These are phyloP conservation scores for Lates japonicus DNA, from an alignment of 2,797 vertebrate species.

Conservation along the genomic window DNA sequence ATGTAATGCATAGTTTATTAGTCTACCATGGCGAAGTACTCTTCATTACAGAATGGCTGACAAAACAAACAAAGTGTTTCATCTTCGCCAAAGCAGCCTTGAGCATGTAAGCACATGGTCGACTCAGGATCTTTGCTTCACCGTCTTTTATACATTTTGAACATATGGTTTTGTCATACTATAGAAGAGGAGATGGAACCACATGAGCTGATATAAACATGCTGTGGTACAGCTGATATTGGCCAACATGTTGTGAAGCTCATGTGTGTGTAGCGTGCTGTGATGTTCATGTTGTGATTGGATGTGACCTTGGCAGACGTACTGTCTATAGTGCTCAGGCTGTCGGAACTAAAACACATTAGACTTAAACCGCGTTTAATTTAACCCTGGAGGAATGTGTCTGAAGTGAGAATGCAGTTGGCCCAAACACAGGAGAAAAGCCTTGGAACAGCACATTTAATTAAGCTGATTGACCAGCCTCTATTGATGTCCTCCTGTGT, in stretches of 20 bases:
- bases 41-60: constrained; percentile 6
- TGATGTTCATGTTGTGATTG: background rate
- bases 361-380: constrained; percentile 30
- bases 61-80: background rate
- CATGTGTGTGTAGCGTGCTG: too few species aligned
- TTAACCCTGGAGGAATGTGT: constrained; percentile 31
- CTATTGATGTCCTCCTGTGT: constrained; percentile 16
- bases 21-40: background rate
- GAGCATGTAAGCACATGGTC: too few species aligned
- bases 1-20: background rate
- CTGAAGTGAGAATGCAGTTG: constrained; percentile 24
- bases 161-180: background rate
- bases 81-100: background rate
- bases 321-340: constrained; percentile 9
- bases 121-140: background rate
- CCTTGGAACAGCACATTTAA: constrained; percentile 36
- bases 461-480: constrained; percentile 42
- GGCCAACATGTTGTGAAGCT: constrained; percentile 2
- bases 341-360: constrained; percentile 38
- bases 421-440: constrained; percentile 24
- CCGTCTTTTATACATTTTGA: background rate
- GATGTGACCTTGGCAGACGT: constrained; percentile 22
- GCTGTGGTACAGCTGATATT: background rate
- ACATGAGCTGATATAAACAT: background rate
- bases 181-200: background rate